A percentile compares a stretch with the other conserved stretches of the same genome.
Evolutionary conservation across 1,140 invertebrate species (phyloP).

Genomic region (Hycleus cichorii): DNA sequence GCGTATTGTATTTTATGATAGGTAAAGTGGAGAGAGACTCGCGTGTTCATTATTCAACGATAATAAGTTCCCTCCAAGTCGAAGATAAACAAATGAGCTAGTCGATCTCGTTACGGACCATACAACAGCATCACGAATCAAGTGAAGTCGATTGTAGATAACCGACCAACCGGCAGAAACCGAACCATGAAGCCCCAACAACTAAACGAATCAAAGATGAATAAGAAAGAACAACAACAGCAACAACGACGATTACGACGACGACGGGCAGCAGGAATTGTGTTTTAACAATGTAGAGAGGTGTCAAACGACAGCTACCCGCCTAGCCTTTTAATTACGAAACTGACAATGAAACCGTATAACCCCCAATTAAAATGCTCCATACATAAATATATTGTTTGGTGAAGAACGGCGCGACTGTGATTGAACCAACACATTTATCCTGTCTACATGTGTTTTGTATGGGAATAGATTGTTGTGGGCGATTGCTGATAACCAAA

Average conservation of each 20-base stretch:
- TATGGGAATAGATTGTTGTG: too few relatives aligned
- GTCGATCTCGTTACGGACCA: conserved; percentile 19
- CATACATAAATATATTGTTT: conserved; percentile 24
- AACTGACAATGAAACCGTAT: conserved; percentile 22
- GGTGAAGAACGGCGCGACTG: too few relatives aligned
- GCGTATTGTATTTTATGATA: too few relatives aligned
- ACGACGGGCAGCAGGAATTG: too few relatives aligned
- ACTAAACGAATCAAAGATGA: too few relatives aligned
- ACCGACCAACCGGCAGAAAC: conserved; percentile 11
- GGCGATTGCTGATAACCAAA: too few relatives aligned
- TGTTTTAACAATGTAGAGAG: conserved; percentile 25
- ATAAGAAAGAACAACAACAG: too few relatives aligned
- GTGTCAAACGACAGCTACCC: conserved; percentile 30
- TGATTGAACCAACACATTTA: too few relatives aligned
- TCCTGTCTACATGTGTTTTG: too few relatives aligned
- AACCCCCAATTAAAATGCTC: conserved; percentile 28
- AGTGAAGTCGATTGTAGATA: conserved; percentile 18
- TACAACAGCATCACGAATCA: conserved; percentile 19
- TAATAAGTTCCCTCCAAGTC: conserved; percentile 14
- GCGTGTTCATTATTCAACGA: conserved; percentile 14
- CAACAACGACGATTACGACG: too few relatives aligned
- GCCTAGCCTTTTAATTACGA: conserved; percentile 27
- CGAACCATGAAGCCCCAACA: conserved; percentile 5
- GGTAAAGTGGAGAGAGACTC: too few relatives aligned
- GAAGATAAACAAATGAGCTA: conserved; percentile 18